Percentiles rank a stretch among this genome's conserved stretches.
Evolutionary conservation across 2,797 vertebrate genomes (phyloP).

Genomic region (Petrocephalus sullivani): DNA sequence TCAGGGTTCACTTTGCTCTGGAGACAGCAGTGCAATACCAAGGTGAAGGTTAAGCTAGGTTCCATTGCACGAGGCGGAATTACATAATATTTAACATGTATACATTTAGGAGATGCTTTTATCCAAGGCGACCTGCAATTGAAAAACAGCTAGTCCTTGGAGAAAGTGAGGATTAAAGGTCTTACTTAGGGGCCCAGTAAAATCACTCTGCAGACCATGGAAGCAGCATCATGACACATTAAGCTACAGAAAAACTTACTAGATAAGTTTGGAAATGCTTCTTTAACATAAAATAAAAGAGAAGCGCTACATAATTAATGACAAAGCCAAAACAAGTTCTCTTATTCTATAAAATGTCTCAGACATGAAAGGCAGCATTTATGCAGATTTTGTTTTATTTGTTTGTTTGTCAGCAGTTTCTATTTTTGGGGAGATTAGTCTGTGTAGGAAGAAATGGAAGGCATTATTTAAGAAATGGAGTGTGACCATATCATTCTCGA

Average conservation of each 20-base stretch:
- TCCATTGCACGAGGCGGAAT: conserved; percentile 78
- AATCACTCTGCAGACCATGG: not conserved
- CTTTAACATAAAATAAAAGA: conserved; percentile 15
- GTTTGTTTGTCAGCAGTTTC: conserved; percentile 49
- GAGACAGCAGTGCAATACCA: conserved; percentile 61
- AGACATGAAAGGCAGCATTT: conserved; percentile 82
- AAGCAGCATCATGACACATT: not conserved
- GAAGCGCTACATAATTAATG: conserved; percentile 73
- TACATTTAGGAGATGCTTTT: not conserved
- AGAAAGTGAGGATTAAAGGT: not conserved
- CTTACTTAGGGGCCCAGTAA: not conserved
- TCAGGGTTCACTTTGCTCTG: conserved; percentile 59
- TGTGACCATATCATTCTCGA: conserved; percentile 66
- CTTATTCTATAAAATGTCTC: conserved; percentile 88
- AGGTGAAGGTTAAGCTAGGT: conserved; percentile 66
- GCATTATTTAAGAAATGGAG: conserved; percentile 45
- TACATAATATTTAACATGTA: not conserved
- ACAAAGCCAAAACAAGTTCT: conserved; percentile 67
- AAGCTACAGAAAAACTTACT: conserved; percentile 39
- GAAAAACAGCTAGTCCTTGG: not conserved
- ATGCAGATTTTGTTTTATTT: conserved; percentile 73
- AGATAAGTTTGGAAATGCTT: conserved; percentile 67
- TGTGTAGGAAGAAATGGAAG: not conserved
- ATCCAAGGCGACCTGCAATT: not conserved
- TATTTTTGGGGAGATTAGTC: not conserved